Base-by-base conservation (phyloP, 2,797 vertebrate genomes). In the Hippoglossus hippoglossus region DNA sequence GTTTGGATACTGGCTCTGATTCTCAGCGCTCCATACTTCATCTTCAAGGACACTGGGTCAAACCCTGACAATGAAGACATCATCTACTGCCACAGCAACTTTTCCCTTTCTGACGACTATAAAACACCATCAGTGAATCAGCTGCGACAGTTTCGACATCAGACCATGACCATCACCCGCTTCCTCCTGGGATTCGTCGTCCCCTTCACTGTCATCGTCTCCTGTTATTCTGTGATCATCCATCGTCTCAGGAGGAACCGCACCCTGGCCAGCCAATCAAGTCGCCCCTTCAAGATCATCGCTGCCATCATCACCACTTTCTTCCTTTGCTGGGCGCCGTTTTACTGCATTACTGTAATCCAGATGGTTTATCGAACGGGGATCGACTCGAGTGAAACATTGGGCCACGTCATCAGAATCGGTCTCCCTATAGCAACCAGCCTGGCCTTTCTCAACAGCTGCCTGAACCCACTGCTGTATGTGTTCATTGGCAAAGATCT, bases 291-390 rank as follows among this genome's bases (percentile, higher is more conserved):
- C 71, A 95, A 94, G 80, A 96, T 97, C 47, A 97, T 98, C 4
- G 95, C 94, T 1, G 94, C 95, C 0, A 94, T 98, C n/a, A 95
- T 97, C 28, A 89, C 84, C 31, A 94, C 94, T 0, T 98, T 98
- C 69, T 98, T 98, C 88, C 80, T 97, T 61, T 98, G 96, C 78
- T 98, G 97, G 94, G 95, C 96, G 50, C 96, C 96, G 0, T 97
- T 95, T 95, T 95, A 99, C 0, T 90, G 96, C 75, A 84, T 96
- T 56, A 90, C 92, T 63, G 84, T 98, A 31, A 92, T 97, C 24
- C 89, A 93, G 69, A 88, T 96, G 92, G 82, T 94, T 7, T 91
- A 92, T 83, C 90, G n/a, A n/a, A n/a, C 21, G 67, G 7, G 6
- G 2, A 19, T 21, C 21, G 25, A 87, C 25, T n/a, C 25, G 67